Percentiles rank a stretch among this genome's conserved stretches.
Evolutionary conservation across 1,140 invertebrate genomes (phyloP).

Genomic region (Drosophila neocordata): DNA sequence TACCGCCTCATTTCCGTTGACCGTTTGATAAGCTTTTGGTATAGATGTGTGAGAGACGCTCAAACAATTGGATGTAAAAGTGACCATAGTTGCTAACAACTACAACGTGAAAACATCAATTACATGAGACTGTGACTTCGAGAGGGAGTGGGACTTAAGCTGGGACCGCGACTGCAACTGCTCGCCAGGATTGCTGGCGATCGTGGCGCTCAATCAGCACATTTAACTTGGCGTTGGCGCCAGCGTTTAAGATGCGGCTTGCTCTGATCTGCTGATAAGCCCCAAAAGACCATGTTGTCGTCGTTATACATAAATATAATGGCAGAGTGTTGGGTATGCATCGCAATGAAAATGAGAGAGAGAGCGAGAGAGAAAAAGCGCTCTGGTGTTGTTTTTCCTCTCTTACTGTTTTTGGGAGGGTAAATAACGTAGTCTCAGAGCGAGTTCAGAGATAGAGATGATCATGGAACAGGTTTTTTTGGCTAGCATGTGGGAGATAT

Average conservation of each 20-base stretch:
- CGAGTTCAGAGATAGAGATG: constrained; percentile 8
- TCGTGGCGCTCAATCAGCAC: constrained; percentile 76
- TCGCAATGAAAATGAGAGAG: background rate
- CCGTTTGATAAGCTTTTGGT: constrained; percentile 29
- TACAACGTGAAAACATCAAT: constrained; percentile 81
- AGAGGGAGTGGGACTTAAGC: background rate
- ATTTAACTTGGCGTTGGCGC: constrained; percentile 77
- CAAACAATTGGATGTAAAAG: constrained; percentile 72
- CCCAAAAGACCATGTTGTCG: constrained; percentile 56
- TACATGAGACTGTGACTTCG: constrained; percentile 41
- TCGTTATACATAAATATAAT: constrained; percentile 26
- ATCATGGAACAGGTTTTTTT: constrained; percentile 52
- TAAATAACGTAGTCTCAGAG: constrained; percentile 7
- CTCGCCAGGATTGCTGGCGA: constrained; percentile 46
- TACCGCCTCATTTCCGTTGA: constrained; percentile 67
- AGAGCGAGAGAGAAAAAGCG: constrained; percentile 2
- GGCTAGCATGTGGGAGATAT: constrained; percentile 52
- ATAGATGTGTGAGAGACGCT: constrained; percentile 61
- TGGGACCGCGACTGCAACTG: constrained; percentile 21
- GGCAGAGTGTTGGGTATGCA: background rate
- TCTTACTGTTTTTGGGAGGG: constrained; percentile 8
- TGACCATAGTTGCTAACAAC: constrained; percentile 72
- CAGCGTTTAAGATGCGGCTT: constrained; percentile 82
- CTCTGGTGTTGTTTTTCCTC: background rate
- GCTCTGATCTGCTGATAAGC: constrained; percentile 82